Evolutionary conservation across 1,140 invertebrate genomes (phyloP).

Genomic region (Rhizoglyphus robini): DNA sequence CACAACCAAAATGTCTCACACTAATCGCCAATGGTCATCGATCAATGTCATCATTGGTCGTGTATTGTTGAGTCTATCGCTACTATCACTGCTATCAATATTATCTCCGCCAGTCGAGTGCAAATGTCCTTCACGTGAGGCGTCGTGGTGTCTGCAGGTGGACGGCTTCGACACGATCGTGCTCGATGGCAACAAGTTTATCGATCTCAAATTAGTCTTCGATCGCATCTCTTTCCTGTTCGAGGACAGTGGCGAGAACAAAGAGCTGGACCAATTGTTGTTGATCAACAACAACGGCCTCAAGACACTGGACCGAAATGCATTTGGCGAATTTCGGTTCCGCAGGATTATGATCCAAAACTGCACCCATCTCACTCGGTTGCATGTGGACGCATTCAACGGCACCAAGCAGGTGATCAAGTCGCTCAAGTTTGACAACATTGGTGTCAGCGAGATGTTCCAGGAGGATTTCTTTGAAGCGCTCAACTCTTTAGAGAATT

Average conservation of each 20-base stretch:
- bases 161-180: constrained; percentile 16
- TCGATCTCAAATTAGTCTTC: neutral
- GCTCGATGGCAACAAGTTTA: constrained; percentile 8
- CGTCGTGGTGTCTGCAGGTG: constrained; percentile 12
- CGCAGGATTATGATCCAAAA: constrained; percentile 13
- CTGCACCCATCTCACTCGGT: neutral
- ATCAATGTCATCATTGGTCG: too few relatives aligned
- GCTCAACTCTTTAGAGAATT: constrained; percentile 6
- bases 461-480: constrained; percentile 13
- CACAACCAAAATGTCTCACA: too few relatives aligned
- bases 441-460: neutral
- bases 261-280: constrained; percentile 10
- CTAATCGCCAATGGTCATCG: too few relatives aligned
- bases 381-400: constrained; percentile 16
- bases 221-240: neutral
- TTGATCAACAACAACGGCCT: constrained; percentile 3
- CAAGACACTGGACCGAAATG: constrained; percentile 4
- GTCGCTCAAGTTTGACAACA: neutral
- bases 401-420: constrained; percentile 2
- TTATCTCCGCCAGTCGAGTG: neutral
- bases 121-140: constrained; percentile 14
- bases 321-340: constrained; percentile 13
- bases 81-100: too few relatives aligned
- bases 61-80: too few relatives aligned
- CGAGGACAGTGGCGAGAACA: constrained; percentile 4